Base-by-base conservation (phyloP, 2,113 vertebrate species). In the Capra hircus region DNA sequence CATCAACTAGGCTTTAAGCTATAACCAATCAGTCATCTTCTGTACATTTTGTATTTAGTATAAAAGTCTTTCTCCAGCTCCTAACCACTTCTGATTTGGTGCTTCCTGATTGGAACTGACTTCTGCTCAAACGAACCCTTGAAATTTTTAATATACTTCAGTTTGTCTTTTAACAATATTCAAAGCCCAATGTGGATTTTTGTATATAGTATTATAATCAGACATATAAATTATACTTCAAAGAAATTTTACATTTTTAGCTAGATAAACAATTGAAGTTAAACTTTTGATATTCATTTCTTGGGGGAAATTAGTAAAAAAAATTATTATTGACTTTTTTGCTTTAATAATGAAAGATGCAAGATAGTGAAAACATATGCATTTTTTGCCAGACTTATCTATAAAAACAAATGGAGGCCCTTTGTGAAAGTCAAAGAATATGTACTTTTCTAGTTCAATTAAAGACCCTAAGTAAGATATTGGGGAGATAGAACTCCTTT, bases 381-480 rank as follows among this genome's bases (percentile, higher is more conserved):
- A 43, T 86, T 5, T 30, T 94, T 86, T 90, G 16, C 43, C 43
- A 88, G 36, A 91, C 7, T 88, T 95, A 36, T 45, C 16, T 78
- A 90, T n/a, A 78, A 74, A 83, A 88, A 71, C 85, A 59, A 94
- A 67, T 55, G 33, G 16, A 48, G 15, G 14, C 8, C 40, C 12
- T 50, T 78, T 88, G 19, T 82, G 53, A 94, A 83, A 94, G 3
- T 77, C 82, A 91, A 62, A 94, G 86, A 93, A 97, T 87, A 87
- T 74, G 14, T 57, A 27, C 1, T 82, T 90, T 86, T 50, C 40
- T 40, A 74, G 25, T 8, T 74, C 4, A 64, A 52, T 11, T 87
- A 43, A 95, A 93, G 36, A 30, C 5, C 40, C 55, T 9, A 28
- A 55, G 40, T 74, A 77, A 14, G 12, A 0, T 23, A 64, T 25